A percentile compares a stretch with the other conserved stretches of the same genome.
Conservation (phyloP, 2,797 vertebrate species). For the Cirrhinus molitorella region DNA sequence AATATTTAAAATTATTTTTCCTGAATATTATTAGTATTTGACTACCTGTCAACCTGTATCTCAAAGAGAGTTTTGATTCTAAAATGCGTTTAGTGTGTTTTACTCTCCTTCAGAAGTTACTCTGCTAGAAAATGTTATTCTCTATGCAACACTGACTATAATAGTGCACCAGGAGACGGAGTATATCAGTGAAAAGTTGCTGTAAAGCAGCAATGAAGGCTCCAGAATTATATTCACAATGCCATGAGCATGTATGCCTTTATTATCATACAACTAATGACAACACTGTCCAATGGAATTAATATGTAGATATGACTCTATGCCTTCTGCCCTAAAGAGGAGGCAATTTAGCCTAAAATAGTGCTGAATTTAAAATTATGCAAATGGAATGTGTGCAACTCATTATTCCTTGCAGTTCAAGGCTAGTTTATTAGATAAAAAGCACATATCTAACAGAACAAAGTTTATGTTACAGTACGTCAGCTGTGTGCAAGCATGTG, state of each 20-base stretch:
- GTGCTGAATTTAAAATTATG: background rate
- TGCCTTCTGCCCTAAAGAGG: background rate
- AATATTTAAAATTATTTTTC: too few species aligned
- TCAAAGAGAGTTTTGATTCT: background rate
- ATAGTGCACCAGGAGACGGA: background rate
- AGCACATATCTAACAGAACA: background rate
- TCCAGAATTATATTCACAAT: background rate
- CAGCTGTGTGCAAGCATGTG: background rate
- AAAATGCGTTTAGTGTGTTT: background rate
- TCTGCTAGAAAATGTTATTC: background rate
- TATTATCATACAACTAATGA: slow-evolving; percentile 6
- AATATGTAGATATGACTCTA: background rate
- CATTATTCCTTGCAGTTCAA: slow-evolving; percentile 7
- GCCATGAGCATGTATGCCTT: slow-evolving; percentile 10
- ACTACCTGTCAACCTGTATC: background rate
- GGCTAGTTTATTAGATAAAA: slow-evolving; percentile 12
- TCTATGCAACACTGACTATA: slow-evolving; percentile 10
- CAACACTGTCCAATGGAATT: background rate
- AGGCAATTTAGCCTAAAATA: slow-evolving; percentile 13
- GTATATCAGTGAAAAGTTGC: background rate
- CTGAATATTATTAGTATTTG: background rate
- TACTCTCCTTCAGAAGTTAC: background rate
- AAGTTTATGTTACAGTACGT: background rate
- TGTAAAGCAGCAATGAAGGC: background rate
- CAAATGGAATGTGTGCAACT: background rate